A percentile compares a stretch with the other conserved stretches of the same genome.
Conservation (phyloP, 2,113 vertebrate species). For the Phrynosoma blainvillii region DNA sequence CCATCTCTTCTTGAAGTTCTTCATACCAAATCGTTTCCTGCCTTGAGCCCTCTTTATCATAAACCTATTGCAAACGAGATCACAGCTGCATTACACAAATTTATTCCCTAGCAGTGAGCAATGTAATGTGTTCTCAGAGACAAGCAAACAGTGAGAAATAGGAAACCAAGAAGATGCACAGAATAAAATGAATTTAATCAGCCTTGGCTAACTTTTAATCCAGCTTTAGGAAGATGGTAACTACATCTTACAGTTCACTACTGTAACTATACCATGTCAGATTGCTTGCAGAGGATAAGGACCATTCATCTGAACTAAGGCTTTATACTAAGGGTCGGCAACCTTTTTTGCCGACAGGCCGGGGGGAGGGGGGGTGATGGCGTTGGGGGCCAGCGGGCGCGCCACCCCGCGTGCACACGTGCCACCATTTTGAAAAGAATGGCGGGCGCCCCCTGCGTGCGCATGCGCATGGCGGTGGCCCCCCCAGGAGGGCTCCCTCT, state of each 20-base stretch:
- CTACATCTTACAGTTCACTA: background rate
- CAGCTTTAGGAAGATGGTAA: background rate
- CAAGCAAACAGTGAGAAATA: background rate
- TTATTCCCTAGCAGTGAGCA: background rate
- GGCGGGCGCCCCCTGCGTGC: too few species aligned
- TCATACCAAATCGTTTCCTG: constrained; percentile 96
- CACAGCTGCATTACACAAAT: background rate
- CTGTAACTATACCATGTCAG: background rate
- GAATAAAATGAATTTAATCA: background rate
- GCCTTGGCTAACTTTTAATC: background rate
- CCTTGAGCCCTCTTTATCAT: constrained; percentile 99
- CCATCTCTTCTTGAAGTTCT: constrained; percentile 99
- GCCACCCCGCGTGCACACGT: too few species aligned
- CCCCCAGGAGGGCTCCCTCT: too few species aligned
- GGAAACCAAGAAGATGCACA: background rate
- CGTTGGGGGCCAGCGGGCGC: too few species aligned
- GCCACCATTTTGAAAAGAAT: too few species aligned
- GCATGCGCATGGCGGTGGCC: too few species aligned
- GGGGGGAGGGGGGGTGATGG: too few species aligned
- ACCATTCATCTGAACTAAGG: background rate
- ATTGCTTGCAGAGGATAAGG: background rate
- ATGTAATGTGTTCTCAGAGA: background rate
- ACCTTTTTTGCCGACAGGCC: too few species aligned
- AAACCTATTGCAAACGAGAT: constrained; percentile 77
- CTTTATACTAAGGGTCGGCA: too few species aligned